Conservation (phyloP, 2,113 vertebrate genomes). For the Corapipo altera region DNA sequence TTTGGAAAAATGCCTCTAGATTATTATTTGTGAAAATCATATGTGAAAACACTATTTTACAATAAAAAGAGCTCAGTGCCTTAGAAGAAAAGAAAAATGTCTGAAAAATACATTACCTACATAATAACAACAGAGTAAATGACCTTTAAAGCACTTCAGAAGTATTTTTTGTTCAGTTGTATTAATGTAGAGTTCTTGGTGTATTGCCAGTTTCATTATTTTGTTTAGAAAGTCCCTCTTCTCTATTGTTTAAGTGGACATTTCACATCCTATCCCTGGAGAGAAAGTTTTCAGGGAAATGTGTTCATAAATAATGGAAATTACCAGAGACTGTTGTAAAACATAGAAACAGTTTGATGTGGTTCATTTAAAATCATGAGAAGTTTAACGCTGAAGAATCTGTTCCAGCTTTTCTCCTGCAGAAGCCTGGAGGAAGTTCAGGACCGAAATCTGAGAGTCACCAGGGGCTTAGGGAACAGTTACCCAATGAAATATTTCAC, state of each 20-base stretch:
- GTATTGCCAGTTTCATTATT: slow-evolving; percentile 28
- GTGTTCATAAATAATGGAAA: slow-evolving; percentile 58
- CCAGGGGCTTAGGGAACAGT: background rate
- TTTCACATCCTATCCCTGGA: slow-evolving; percentile 54
- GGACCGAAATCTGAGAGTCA: background rate
- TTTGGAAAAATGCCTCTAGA: background rate
- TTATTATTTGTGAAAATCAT: background rate
- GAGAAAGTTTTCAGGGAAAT: slow-evolving; percentile 44
- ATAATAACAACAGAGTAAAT: background rate
- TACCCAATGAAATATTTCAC: background rate
- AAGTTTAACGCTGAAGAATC: background rate
- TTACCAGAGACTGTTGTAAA: slow-evolving; percentile 1
- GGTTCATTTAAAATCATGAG: background rate
- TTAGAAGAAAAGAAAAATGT: background rate
- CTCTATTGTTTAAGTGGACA: slow-evolving; percentile 45
- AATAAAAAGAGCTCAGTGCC: background rate
- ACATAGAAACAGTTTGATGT: background rate
- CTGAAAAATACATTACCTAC: background rate
- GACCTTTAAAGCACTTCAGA: background rate
- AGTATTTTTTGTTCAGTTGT: slow-evolving; percentile 8
- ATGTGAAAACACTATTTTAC: background rate
- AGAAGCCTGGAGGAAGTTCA: background rate
- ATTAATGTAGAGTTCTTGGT: background rate
- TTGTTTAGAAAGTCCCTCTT: slow-evolving; percentile 58
- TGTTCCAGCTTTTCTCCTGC: background rate